Base-by-base conservation (phyloP, 1,140 invertebrate genomes). In the Tenebrio molitor region DNA sequence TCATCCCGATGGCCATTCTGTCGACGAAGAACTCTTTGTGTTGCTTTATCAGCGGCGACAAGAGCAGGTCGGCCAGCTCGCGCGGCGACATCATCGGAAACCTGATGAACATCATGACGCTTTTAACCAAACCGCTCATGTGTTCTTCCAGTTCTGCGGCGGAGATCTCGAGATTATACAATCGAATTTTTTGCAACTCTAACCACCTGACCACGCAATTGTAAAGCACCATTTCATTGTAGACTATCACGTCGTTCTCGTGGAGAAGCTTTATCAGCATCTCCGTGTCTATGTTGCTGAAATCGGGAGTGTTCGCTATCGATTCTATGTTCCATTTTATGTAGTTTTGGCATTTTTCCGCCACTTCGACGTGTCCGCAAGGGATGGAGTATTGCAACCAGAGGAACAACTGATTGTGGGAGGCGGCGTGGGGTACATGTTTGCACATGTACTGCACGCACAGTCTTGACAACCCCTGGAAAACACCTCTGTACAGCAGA, bases 61-160 rank as follows among this genome's bases (percentile, higher is more conserved):
- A 83, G 12, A 96, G 79, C 17, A 97, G 79, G 77, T 93, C 90
- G 0, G 94, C 93, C 64, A 97, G 80, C 81, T 97, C 93, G 16
- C 90, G 84, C 0, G 93, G 92, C 34, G 91, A 91, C 93, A 98
- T 97, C 95, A 97, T 96, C 7, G 95, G 93, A 84, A 97, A 97
- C 73, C 95, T 85, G 33, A 97, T 90, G 68, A 92, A 88, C 1
- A 88, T 86, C 87, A 96, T 92, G 0, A 93, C 89, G 44, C 90
- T 86, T 34, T 89, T 84, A 5, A 95, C 91, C 0, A 95, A 81
- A 21, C 88, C 86, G 70, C 89, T 86, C 84, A 93, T 86, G 19
- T 90, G 87, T 1, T 83, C 74, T 63, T 90, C 86, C 4, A 86
- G 78, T 34, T 90, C 87, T 0, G 79, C 77, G 2, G 84, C 80